Evolutionary conservation across 1,140 invertebrate genomes (phyloP).

Genomic region (Drosophila carrolli): DNA sequence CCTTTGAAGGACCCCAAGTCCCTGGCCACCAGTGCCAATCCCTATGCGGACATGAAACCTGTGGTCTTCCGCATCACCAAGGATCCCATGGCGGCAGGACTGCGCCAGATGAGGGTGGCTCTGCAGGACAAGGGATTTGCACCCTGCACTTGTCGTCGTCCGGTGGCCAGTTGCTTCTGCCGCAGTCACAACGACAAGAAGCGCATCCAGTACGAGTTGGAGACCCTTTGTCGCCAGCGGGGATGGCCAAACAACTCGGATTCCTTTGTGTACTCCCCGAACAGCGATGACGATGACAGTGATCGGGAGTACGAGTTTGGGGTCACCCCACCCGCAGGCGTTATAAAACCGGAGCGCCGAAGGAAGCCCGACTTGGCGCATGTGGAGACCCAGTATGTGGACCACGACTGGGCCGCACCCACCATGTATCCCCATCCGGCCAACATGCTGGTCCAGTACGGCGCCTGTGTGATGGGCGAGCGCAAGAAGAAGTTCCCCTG

Average conservation of each 20-base stretch:
- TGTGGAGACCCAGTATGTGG: slow-evolving; percentile 68
- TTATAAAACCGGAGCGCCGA: slow-evolving; percentile 63
- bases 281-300: slow-evolving; percentile 55
- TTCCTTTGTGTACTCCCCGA: slow-evolving; percentile 29
- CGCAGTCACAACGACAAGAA: slow-evolving; percentile 60
- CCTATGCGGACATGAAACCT: slow-evolving; percentile 73
- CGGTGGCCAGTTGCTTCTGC: slow-evolving; percentile 67
- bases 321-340: slow-evolving; percentile 77
- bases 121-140: slow-evolving; percentile 54
- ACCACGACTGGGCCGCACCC: slow-evolving; percentile 63
- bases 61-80: slow-evolving; percentile 77
- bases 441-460: slow-evolving; percentile 57
- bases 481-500: slow-evolving; percentile 47
- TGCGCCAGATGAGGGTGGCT: slow-evolving; percentile 35
- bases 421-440: slow-evolving; percentile 58
- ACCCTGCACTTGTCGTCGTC: slow-evolving; percentile 58
- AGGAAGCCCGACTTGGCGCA: slow-evolving; percentile 38
- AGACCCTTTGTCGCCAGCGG: slow-evolving; percentile 14
- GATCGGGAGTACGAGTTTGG: slow-evolving; percentile 78
- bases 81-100: slow-evolving; percentile 44
- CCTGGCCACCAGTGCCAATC: slow-evolving; percentile 61
- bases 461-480: slow-evolving; percentile 51
- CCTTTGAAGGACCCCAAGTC: slow-evolving; percentile 66
- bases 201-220: slow-evolving; percentile 44
- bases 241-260: slow-evolving; percentile 35